These are phyloP conservation scores for Ennomos quercinarius DNA, from an alignment of 2,888 invertebrate genomes.

Conservation along the genomic window DNA sequence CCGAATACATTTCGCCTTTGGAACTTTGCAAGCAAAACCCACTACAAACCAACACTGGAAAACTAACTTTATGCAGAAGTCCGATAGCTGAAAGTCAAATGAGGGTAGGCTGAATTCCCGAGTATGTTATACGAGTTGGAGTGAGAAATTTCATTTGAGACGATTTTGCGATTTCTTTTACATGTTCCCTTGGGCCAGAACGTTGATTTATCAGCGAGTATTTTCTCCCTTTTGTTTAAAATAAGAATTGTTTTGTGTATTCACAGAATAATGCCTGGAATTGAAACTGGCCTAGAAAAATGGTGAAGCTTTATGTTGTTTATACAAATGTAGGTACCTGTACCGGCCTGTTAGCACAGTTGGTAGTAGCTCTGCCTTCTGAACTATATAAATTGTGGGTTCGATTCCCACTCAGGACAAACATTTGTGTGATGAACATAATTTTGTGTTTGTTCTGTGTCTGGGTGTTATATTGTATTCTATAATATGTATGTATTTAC, in stretches of 20 bases:
- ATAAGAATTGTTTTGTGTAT: slow-evolving; percentile 45
- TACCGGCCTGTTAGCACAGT: no score
- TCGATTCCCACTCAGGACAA: no score
- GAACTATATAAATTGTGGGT: no score
- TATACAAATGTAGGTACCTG: no score
- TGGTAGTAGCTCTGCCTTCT: no score
- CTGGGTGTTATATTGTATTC: no score
- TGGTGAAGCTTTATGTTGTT: no score
- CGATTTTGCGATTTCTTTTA: slow-evolving; percentile 75
- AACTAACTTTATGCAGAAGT: slow-evolving; percentile 28
- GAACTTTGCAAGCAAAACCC: slow-evolving; percentile 57
- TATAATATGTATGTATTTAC: no score
- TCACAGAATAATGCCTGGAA: slow-evolving; percentile 11
- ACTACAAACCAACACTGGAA: slow-evolving; percentile 21
- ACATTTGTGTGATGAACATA: no score
- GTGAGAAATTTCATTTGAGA: slow-evolving; percentile 83
- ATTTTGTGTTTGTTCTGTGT: no score
- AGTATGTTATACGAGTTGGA: slow-evolving; percentile 67
- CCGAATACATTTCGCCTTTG: slow-evolving; percentile 72
- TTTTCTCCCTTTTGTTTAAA: slow-evolving; percentile 50
- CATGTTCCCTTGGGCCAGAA: slow-evolving; percentile 64
- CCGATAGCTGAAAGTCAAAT: slow-evolving; percentile 40
- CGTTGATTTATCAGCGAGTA: slow-evolving; percentile 73
- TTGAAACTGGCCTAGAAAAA: slow-evolving; percentile 12
- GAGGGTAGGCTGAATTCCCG: slow-evolving; percentile 45